Evolutionary conservation across 2,797 vertebrate species (phyloP).

Genomic region (Taeniopygia guttata): DNA sequence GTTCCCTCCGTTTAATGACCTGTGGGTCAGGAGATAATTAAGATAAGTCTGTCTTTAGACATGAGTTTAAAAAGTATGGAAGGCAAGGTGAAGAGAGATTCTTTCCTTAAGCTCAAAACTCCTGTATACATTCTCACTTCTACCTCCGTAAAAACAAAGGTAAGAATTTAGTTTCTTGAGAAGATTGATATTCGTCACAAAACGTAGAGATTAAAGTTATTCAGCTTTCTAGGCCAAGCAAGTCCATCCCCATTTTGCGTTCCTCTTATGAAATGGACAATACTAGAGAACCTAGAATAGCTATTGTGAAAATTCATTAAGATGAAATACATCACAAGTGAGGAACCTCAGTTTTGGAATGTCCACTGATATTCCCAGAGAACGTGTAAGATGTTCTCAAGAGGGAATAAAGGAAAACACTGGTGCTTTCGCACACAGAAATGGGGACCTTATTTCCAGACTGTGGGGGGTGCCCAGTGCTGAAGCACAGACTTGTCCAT

Average conservation of each 20-base stretch:
- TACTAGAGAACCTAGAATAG: neutral
- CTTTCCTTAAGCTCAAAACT: neutral
- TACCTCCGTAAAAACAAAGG: neutral
- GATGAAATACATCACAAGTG: neutral
- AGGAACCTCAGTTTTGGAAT: neutral
- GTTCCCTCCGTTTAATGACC: neutral
- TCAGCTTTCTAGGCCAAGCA: neutral
- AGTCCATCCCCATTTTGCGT: neutral
- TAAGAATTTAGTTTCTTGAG: neutral
- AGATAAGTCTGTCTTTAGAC: neutral
- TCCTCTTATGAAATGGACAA: neutral
- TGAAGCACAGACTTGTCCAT: neutral
- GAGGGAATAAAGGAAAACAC: neutral
- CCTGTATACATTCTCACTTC: neutral
- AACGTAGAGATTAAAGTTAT: neutral
- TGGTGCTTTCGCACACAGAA: neutral
- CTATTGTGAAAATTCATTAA: neutral
- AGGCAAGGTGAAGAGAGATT: neutral
- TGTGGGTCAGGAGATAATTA: neutral
- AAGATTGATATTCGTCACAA: neutral
- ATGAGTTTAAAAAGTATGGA: neutral
- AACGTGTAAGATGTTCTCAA: rapidly evolving
- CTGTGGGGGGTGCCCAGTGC: rapidly evolving
- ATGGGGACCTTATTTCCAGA: neutral
- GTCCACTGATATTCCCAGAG: neutral